Evolutionary conservation across 2,888 invertebrate species (phyloP).

Genomic region (Drosophila yooni): DNA sequence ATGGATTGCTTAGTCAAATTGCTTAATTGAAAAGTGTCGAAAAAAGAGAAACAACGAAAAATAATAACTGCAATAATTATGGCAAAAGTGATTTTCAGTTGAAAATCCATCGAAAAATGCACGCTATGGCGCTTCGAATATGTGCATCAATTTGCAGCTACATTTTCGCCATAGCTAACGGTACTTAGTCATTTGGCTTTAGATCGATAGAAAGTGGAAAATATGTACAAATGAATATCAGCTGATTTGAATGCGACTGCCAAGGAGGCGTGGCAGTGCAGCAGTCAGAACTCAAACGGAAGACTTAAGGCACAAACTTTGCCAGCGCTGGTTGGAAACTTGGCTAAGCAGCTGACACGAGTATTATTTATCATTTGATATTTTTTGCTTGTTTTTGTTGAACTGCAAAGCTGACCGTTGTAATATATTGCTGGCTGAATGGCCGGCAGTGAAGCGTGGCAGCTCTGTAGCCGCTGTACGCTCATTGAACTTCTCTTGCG

Average conservation of each 20-base stretch:
- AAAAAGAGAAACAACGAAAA: conserved; percentile 42
- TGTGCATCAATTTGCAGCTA: conserved; percentile 26
- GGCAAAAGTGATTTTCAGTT: conserved; percentile 59
- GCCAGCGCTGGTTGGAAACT: conserved; percentile 34
- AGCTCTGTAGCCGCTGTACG: conserved; percentile 57
- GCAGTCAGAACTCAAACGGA: conserved; percentile 28
- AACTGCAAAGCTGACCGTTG: conserved; percentile 23
- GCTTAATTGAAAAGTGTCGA: conserved; percentile 76
- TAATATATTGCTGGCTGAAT: conserved; percentile 22
- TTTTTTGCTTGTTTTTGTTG: background rate
- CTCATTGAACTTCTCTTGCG: conserved; percentile 80
- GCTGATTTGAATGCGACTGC: background rate
- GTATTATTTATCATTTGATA: background rate
- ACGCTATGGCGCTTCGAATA: conserved; percentile 53
- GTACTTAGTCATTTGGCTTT: background rate
- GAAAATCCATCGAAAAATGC: conserved; percentile 56
- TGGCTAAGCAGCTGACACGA: conserved; percentile 35
- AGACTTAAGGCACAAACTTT: conserved; percentile 68
- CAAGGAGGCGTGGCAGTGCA: conserved; percentile 11
- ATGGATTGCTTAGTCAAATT: conserved; percentile 53
- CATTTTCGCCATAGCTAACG: conserved; percentile 39
- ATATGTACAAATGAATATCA: conserved; percentile 2
- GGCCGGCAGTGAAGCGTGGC: conserved; percentile 65
- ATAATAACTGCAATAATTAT: conserved; percentile 63
- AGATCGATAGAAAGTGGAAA: conserved; percentile 15